Base-by-base conservation (phyloP, 2,113 vertebrate species). In the Cavia porcellus region DNA sequence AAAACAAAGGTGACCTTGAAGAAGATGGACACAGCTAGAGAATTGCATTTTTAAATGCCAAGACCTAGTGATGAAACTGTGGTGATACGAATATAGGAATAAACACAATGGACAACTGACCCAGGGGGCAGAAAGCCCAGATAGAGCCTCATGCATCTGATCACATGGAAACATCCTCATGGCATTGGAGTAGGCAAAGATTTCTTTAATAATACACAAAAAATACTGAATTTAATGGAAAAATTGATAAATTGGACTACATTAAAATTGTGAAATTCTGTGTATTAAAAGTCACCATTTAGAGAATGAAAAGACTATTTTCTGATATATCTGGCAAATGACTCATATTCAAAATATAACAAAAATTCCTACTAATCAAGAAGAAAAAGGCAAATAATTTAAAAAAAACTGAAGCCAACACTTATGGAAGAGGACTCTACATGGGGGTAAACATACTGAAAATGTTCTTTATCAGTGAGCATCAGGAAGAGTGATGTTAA, bases 191-290 rank as follows among this genome's bases (percentile, higher is more conserved):
- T 30, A 87, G 38, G 72, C n/a, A 64, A 55, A 72, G 13, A 72
- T 86, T 55, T 92, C 45, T 94, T 81, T 95, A 80, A 74, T 30
- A 75, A 42, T 8, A 94, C 17, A 75, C 28, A 38, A 88, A 88
- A 87, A 77, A 79, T 32, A 57, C 3, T 38, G 7, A 86, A 86
- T 35, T 74, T 94, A 81, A 42, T 80, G 20, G 12, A 81, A 96
- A 90, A 86, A 30, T 11, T 86, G 7, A 79, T 83, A 90, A 62
- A 86, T 25, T 72, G 10, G 8, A 62, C 50, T 47, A 62, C 24
- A 32, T 84, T 47, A 70, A 72, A 75, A 75, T 45, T 25, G n/a
- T 74, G 24, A 85, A 79, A 79, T 80, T 84, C 52, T 57, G 25
- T 62, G 85, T 12, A 92, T 74, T 28, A 57, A 59, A 87, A 81